These are phyloP conservation scores for Percopsis transmontana DNA, from an alignment of 2,113 vertebrate species.

Conservation along the genomic window DNA sequence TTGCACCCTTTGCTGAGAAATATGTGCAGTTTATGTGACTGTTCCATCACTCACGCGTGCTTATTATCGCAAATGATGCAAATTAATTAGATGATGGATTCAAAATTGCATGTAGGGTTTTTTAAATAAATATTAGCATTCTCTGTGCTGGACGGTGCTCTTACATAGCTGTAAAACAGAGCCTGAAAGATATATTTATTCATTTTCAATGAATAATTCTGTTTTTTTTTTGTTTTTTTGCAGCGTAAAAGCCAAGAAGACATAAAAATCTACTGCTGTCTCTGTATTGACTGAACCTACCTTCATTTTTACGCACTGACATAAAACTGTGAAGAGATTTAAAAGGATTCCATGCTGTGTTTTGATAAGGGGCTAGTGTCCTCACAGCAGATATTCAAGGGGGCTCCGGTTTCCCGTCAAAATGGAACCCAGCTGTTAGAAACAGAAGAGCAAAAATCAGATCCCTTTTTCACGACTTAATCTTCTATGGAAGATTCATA, in stretches of 20 bases:
- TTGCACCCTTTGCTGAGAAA: slow-evolving; percentile 30
- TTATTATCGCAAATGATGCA: not conserved
- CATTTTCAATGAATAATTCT: not conserved
- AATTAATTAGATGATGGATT: not conserved
- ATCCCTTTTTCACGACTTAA: slow-evolving; percentile 37
- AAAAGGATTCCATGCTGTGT: slow-evolving; percentile 61
- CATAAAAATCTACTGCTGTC: not conserved
- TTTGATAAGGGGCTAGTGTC: slow-evolving; percentile 55
- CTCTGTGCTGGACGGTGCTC: not conserved
- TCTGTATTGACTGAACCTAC: slow-evolving; percentile 29
- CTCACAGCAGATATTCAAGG: slow-evolving; percentile 33
- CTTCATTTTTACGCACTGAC: slow-evolving; percentile 38
- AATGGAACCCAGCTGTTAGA: slow-evolving; percentile 56
- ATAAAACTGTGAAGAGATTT: slow-evolving; percentile 35
- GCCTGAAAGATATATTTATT: not conserved
- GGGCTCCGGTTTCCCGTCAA: slow-evolving; percentile 59
- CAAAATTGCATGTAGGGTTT: not conserved
- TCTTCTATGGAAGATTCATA: slow-evolving; percentile 27
- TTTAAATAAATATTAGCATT: not conserved
- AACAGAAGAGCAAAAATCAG: slow-evolving; percentile 38
- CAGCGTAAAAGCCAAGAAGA: not conserved
- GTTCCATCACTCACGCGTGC: not conserved
- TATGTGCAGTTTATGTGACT: slow-evolving; percentile 3
- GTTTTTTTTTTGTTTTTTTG: not conserved
- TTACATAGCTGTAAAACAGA: not conserved